Conservation (phyloP, 1,140 invertebrate genomes). For the Aricia agestis region DNA sequence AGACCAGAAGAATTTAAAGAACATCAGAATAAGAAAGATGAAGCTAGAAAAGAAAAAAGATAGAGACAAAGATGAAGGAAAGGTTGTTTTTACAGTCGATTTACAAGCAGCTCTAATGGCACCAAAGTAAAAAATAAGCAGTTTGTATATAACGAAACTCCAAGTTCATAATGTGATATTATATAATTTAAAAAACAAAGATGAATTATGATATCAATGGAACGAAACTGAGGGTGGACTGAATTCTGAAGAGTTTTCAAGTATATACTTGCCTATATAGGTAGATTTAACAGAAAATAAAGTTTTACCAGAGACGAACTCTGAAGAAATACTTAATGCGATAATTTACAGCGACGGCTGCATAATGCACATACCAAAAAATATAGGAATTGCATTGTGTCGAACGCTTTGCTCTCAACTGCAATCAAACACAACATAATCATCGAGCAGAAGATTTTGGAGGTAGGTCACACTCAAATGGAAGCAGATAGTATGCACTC, state of each 20-base stretch:
- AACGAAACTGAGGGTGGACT: constrained; percentile 33
- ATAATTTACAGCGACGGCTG: constrained; percentile 28
- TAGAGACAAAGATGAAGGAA: too few relatives aligned
- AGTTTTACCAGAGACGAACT: neutral
- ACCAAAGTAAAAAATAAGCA: too few relatives aligned
- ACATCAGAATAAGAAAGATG: too few relatives aligned
- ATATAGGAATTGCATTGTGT: constrained; percentile 28
- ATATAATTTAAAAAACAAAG: constrained; percentile 30
- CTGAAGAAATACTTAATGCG: constrained; percentile 13
- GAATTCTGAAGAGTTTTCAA: constrained; percentile 29
- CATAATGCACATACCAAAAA: constrained; percentile 28
- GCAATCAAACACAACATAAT: constrained; percentile 29
- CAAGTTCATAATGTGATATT: constrained; percentile 26
- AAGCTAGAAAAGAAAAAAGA: too few relatives aligned
- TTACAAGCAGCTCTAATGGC: too few relatives aligned
- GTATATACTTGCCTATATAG: too few relatives aligned
- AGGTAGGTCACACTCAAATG: constrained; percentile 28
- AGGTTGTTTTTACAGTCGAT: too few relatives aligned
- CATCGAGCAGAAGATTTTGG: constrained; percentile 31
- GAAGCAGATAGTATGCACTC: constrained; percentile 21
- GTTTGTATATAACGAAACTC: neutral
- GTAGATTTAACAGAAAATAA: constrained; percentile 25
- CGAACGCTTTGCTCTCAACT: constrained; percentile 24
- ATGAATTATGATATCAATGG: neutral
- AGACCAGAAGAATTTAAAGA: too few relatives aligned